Percentiles rank a stretch among this genome's conserved stretches.
Evolutionary conservation across 1,140 invertebrate genomes (phyloP).

Genomic region (Diorhabda sublineata): DNA sequence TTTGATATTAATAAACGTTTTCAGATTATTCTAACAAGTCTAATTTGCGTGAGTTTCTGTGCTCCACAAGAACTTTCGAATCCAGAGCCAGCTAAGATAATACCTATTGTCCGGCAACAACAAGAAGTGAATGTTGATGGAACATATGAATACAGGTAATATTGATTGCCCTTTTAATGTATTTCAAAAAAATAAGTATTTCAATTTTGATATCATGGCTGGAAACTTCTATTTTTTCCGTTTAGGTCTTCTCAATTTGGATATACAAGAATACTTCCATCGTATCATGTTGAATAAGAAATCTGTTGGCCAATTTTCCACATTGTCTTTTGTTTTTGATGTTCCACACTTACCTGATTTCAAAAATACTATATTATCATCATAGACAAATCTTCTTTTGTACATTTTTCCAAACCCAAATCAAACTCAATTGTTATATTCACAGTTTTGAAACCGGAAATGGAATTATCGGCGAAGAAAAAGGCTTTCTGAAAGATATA

Average conservation of each 20-base stretch:
- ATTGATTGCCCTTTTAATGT: neutral
- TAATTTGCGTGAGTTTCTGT: neutral
- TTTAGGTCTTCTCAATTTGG: too few species aligned
- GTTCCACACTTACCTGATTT: too few species aligned
- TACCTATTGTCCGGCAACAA: constrained; percentile 58
- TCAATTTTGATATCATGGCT: too few species aligned
- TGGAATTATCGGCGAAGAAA: constrained; percentile 8
- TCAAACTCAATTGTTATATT: neutral
- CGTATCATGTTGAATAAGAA: too few species aligned
- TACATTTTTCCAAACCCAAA: too few species aligned
- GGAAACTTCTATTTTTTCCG: too few species aligned
- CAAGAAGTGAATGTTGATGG: constrained; percentile 63
- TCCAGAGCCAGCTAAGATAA: constrained; percentile 23
- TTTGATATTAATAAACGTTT: neutral
- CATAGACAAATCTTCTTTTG: too few species aligned
- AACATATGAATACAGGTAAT: constrained; percentile 49
- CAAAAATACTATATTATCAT: too few species aligned
- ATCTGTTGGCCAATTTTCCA: too few species aligned
- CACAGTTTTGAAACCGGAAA: constrained; percentile 13
- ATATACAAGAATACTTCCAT: too few species aligned
- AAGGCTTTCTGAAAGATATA: constrained; percentile 8
- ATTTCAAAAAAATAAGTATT: too few species aligned
- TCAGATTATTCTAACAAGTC: neutral
- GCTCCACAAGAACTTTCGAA: neutral
- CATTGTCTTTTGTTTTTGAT: too few species aligned